Evolutionary conservation across 2,797 vertebrate genomes (phyloP).

Genomic region (Myiotriccus ornatus): DNA sequence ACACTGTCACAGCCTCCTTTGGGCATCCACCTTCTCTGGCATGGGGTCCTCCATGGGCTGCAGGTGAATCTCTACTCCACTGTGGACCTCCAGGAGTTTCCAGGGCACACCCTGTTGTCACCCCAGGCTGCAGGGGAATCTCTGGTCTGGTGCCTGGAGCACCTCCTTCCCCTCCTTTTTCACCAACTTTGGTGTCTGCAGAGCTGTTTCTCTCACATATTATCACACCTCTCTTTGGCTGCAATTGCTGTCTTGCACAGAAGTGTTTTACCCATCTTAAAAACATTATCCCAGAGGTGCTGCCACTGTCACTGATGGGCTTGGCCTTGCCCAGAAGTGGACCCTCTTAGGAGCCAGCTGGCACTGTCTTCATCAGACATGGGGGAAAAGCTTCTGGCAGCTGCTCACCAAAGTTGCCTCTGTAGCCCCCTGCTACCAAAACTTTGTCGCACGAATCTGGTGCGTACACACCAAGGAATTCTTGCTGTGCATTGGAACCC

Average conservation of each 20-base stretch:
- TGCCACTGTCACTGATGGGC: rapidly evolving
- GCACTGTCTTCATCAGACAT: rapidly evolving
- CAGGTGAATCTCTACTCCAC: neutral
- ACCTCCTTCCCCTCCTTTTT: neutral
- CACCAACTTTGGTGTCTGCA: neutral
- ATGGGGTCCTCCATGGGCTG: neutral
- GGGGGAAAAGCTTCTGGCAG: neutral
- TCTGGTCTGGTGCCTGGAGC: neutral
- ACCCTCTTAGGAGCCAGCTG: neutral
- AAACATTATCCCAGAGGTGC: neutral
- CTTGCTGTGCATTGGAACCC: neutral
- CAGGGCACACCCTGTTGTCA: neutral
- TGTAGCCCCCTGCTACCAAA: neutral
- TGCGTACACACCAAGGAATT: neutral
- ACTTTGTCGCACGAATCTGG: rapidly evolving
- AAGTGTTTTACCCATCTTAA: neutral
- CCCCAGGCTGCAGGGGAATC: neutral
- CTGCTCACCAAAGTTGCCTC: neutral
- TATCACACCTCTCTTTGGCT: neutral
- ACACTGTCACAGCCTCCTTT: neutral
- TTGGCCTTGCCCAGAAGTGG: neutral
- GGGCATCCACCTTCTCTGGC: neutral
- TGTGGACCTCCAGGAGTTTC: neutral
- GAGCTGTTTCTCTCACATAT: neutral
- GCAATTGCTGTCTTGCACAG: neutral